Percentiles rank a stretch among this genome's conserved stretches.
phyloP scores from a whole-genome alignment of 2,888 invertebrate genomes.

The Eucera pruinosa region DNA sequence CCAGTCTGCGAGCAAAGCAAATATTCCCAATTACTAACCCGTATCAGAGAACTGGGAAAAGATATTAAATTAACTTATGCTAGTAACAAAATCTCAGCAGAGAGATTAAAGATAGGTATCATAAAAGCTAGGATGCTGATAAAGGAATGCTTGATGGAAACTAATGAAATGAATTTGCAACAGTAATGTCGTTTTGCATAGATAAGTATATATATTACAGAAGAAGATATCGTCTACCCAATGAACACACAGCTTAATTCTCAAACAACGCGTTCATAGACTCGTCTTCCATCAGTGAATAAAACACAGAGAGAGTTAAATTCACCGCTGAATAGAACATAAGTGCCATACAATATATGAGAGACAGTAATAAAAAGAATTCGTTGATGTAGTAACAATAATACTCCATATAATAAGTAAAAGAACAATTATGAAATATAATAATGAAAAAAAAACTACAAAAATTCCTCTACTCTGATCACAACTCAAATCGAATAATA shows the following conservation, averaged over 20 bases:
- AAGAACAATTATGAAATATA: background rate
- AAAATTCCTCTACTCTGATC: no score
- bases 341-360: slow-evolving; percentile 9
- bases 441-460: background rate
- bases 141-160: slow-evolving; percentile 97
- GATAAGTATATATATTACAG: slow-evolving; percentile 6
- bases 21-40: slow-evolving; percentile 95
- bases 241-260: slow-evolving; percentile 8
- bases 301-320: slow-evolving; percentile 6
- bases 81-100: slow-evolving; percentile 96
- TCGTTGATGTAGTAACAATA: slow-evolving; percentile 44
- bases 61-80: slow-evolving; percentile 98
- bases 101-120: slow-evolving; percentile 96
- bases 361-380: slow-evolving; percentile 26
- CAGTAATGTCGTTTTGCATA: slow-evolving; percentile 1
- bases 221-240: background rate
- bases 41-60: slow-evolving; percentile 97
- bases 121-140: slow-evolving; percentile 97
- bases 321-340: slow-evolving; percentile 24
- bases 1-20: slow-evolving; percentile 87
- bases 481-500: slow-evolving; percentile 17
- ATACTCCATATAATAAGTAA: slow-evolving; percentile 34
- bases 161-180: slow-evolving; percentile 90
- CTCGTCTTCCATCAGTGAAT: slow-evolving; percentile 14
- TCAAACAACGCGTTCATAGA: slow-evolving; percentile 5